These are phyloP conservation scores for Pandion haliaetus DNA, from an alignment of 2,113 vertebrate species.

Conservation along the genomic window DNA sequence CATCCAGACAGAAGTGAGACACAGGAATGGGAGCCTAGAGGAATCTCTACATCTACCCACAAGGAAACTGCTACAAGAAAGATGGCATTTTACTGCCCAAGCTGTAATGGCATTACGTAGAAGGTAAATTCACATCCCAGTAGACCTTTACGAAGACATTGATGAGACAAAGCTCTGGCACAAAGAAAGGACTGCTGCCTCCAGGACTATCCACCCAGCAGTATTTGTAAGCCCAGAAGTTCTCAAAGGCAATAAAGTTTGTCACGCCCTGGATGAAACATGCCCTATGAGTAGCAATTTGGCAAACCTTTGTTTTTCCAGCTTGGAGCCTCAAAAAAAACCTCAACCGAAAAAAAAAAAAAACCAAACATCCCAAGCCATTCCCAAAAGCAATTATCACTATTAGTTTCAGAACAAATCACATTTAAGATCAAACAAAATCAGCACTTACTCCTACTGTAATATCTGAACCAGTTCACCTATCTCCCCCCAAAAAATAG, in stretches of 20 bases:
- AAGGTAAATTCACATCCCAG: background rate
- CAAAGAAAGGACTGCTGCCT: background rate
- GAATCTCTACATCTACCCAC: background rate
- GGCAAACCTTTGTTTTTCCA: conserved; percentile 58
- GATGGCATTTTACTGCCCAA: background rate
- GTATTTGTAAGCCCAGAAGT: background rate
- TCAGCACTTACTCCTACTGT: background rate
- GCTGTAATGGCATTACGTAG: background rate
- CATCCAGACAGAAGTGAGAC: background rate
- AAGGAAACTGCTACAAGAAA: background rate
- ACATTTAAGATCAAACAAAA: background rate
- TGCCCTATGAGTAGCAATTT: conserved; percentile 18
- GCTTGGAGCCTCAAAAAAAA: background rate
- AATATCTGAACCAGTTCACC: background rate
- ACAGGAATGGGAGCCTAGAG: background rate
- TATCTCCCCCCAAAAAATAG: background rate
- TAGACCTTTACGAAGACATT: accelerated
- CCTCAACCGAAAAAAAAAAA: background rate
- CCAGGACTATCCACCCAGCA: background rate
- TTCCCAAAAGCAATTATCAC: background rate
- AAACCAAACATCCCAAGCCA: background rate
- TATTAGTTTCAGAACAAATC: background rate
- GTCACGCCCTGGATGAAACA: conserved; percentile 2
- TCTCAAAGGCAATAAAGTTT: background rate
- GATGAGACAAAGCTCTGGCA: conserved; percentile 1